Evolutionary conservation across 2,797 vertebrate species (phyloP), one percentile per base, ranked within the genome.

Genomic region (Galago senegalensis): DNA sequence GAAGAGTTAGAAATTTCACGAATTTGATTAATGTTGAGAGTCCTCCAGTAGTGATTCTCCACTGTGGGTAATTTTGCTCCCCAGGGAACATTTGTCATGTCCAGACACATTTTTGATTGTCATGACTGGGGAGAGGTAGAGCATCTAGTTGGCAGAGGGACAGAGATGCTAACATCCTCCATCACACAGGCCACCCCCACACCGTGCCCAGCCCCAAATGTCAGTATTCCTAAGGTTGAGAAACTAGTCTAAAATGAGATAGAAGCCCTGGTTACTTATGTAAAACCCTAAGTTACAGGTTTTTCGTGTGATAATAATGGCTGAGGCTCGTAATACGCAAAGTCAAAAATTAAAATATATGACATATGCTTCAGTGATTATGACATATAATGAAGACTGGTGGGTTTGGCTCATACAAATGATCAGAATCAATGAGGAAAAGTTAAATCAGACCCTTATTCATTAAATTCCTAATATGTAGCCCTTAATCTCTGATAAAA

Each of bases 401-500:
- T 60, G 27, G 11, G 29, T 85, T 49, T 43, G 40, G 56, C 40
- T 94, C 60, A 93, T 61, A 80, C 21, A 76, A 89, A 89, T 27
- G 31, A 87, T 17, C 63, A 53, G 95, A 76, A 77, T 56, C 49
- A 86, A 75, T 29, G 17, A 87, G 31, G 87, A 91, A 95, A 84
- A n/a, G 72, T 60, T 83, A 83, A 89, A 80, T 4, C 37, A 65
- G 37, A 86, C 9, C 27, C 13, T 49, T 83, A 40, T 60, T 90
- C n/a, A 67, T 83, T 95, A 86, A 86, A 77, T 94, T 67, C 43
- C 75, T 76, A 95, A 72, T 31, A 34, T 81, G 11, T 56, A 96
- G 75, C 29, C 29, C 27, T 88, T 94, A 69, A 31, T 81, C 61
- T 67, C 43, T 40, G 63, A 14, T 87, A 34, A 91, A 82, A 94